Evolutionary conservation across 2,113 vertebrate genomes (phyloP).

Genomic region (Pimephales promelas): DNA sequence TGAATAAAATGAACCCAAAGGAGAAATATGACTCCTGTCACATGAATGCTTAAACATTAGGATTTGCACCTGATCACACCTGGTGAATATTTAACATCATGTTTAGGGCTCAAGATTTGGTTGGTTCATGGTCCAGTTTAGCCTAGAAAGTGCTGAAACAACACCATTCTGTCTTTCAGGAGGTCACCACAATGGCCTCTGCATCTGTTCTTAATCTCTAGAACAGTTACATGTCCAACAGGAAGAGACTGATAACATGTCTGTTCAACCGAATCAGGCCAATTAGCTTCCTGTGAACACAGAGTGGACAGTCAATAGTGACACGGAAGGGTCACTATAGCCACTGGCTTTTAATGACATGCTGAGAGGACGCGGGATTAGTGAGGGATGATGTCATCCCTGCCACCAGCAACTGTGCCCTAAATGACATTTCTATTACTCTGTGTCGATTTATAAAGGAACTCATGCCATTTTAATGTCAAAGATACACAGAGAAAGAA

Average conservation of each 20-base stretch:
- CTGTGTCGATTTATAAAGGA: not conserved
- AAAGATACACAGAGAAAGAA: not conserved
- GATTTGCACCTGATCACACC: not conserved
- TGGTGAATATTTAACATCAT: not conserved
- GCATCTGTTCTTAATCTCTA: not conserved
- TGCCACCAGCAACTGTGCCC: conserved; percentile 18
- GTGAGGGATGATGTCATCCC: conserved; percentile 28
- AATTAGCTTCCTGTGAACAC: conserved; percentile 45
- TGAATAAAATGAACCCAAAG: not conserved
- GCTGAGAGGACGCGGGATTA: conserved; percentile 17
- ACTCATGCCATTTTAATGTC: not conserved
- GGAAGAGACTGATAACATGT: conserved; percentile 5
- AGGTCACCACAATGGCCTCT: not conserved
- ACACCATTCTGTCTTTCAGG: not conserved
- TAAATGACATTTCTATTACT: not conserved
- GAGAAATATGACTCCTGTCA: not conserved
- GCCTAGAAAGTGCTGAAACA: not conserved
- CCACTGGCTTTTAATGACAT: conserved; percentile 21
- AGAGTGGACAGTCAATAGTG: conserved; percentile 38
- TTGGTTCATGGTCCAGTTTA: not conserved
- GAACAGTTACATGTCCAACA: conserved; percentile 21
- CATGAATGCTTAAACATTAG: not conserved
- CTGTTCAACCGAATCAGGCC: conserved; percentile 28
- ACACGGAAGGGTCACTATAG: conserved; percentile 18
- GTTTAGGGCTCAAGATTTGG: not conserved